Base-by-base conservation (phyloP, 2,888 invertebrate genomes). In the Drosophila nigricruria region DNA sequence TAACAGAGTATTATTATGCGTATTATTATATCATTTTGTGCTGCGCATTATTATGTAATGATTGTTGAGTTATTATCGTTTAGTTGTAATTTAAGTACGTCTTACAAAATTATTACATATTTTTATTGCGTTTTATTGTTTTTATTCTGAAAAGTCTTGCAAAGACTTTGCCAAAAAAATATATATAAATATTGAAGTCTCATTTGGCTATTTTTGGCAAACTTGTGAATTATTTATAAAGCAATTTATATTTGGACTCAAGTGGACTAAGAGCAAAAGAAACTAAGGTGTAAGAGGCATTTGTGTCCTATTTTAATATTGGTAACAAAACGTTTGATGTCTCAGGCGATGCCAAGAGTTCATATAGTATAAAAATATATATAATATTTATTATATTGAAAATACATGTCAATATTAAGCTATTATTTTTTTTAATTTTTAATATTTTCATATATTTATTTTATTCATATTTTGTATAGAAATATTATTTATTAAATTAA, bases 121-220 rank as follows among this genome's bases (percentile, higher is more conserved):
- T 36, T 30, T 16, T 54, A 10, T 43, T 9, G 2, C 18, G 5
- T 30, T 43, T 30, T 20, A 16, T 18, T 30, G 9, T 42, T 34
- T 1, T n/a, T 20, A n/a, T n/a, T n/a, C n/a, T 61, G 8, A 14
- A 8, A 36, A 14, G 12, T 18, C 18, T 10, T 10, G 3, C 1
- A 42, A 0, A 34, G 4, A 23, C 32, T 61, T 54, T 64, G 54
- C 12, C 40, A 52, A 47, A 18, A 5, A n/a, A 9, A 30, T 18
- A 30, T 18, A n/a, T 34, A n/a, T 9, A 30, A 30, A 30, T 18
- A n/a, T 34, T 43, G 0, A 52, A 65, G 36, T 32, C 23, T 23
- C 10, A 43, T 40, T 61, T 50, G 32, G 64, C 52, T 78, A 79
- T 78, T 78, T 78, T 68, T 66, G 79, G 68, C 57, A n/a, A 70